These are phyloP conservation scores for Bradypodion ventrale DNA, from an alignment of 2,797 vertebrate genomes.

Conservation along the genomic window DNA sequence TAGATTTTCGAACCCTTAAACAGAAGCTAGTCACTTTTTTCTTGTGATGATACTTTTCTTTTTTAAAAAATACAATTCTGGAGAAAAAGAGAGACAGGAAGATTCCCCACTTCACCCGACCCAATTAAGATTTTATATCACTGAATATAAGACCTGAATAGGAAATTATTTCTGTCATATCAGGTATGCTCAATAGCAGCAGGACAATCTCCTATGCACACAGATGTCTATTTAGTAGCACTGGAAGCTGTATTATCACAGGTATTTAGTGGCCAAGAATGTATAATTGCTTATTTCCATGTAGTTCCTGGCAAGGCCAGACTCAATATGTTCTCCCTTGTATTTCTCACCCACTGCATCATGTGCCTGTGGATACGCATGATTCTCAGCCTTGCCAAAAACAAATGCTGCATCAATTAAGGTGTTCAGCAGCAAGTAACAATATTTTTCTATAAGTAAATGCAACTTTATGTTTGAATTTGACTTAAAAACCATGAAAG, in stretches of 20 bases:
- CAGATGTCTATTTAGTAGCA: conserved; percentile 56
- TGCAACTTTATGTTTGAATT: background rate
- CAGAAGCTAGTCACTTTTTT: background rate
- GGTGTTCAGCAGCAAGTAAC: conserved; percentile 4
- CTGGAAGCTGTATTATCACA: conserved; percentile 51
- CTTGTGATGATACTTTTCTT: background rate
- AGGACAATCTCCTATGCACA: conserved; percentile 31
- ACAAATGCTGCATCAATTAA: background rate
- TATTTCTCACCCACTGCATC: background rate
- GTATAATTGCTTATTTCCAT: conserved; percentile 45
- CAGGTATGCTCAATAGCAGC: conserved; percentile 21
- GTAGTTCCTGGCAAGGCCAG: background rate
- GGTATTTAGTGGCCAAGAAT: conserved; percentile 38
- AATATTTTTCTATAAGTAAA: background rate
- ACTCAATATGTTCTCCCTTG: conserved; percentile 18
- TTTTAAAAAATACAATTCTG: too few relatives aligned
- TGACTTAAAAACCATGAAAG: conserved; percentile 18
- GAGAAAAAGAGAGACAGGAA: background rate
- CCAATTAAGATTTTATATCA: background rate
- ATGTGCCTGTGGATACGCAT: rapidly evolving
- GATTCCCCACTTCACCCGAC: background rate
- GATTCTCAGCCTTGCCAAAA: background rate
- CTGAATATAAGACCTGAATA: background rate
- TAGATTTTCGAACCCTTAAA: background rate
- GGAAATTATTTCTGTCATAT: background rate